Evolutionary conservation across 2,888 invertebrate genomes (phyloP).

Genomic region (Laothoe populi): DNA sequence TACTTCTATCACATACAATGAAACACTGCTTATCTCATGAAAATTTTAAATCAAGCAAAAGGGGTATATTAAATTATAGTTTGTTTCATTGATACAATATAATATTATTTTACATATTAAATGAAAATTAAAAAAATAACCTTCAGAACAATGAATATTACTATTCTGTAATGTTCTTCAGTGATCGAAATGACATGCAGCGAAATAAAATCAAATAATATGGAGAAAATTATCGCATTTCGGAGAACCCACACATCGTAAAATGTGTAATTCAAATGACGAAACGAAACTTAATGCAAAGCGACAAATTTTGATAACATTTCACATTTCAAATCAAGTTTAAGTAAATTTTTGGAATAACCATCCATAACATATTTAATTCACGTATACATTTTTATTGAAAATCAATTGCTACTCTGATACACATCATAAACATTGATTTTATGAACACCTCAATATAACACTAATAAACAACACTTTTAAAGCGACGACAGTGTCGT

Average conservation of each 20-base stretch:
- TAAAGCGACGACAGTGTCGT: conserved; percentile 39
- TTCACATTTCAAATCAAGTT: conserved; percentile 17
- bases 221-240: conserved; percentile 14
- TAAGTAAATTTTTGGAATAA: conserved; percentile 24
- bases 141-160: conserved; percentile 14
- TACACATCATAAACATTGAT: conserved; percentile 48
- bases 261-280: conserved; percentile 39
- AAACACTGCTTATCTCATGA: background rate
- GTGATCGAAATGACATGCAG: background rate
- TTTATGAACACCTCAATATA: conserved; percentile 42
- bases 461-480: conserved; percentile 40
- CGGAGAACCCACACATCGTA: conserved; percentile 30
- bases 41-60: background rate
- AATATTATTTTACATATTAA: too few species aligned
- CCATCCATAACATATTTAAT: conserved; percentile 36
- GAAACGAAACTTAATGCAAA: conserved; percentile 36
- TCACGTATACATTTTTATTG: conserved; percentile 46
- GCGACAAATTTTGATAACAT: conserved; percentile 29
- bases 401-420: conserved; percentile 48
- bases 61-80: background rate
- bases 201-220: conserved; percentile 15
- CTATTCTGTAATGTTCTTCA: background rate
- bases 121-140: background rate
- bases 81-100: too few species aligned
- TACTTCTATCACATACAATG: background rate